Base-by-base conservation (phyloP, 2,888 invertebrate species). In the Phymatocera aterrima region DNA sequence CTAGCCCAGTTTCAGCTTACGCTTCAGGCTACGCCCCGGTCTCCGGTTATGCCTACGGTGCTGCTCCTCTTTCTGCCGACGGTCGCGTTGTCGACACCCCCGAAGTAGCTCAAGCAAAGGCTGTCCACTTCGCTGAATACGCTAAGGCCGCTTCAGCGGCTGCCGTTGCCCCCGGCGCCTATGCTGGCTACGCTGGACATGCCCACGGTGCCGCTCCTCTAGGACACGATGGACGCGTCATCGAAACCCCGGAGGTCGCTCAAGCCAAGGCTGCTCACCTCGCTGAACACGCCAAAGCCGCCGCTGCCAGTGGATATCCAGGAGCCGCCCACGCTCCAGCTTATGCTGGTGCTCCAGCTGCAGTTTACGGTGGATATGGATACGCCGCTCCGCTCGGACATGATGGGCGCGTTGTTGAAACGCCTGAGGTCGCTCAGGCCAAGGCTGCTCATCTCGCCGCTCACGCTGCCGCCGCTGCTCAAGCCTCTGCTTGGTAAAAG, bases 81-180 rank as follows among this genome's bases (percentile, higher is more conserved):
- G 83, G 82, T 51, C 68, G 79, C 79, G 60, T 82, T 43, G 80
- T 81, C 43, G 82, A 81, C 70, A 81, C 82, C 40, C 81, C 81
- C 46, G 82, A 83, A 78, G 82, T 82, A 0, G 79, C 81, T 74
- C 80, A 81, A 54, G 81, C 82, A 77, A 82, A 82, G 43, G 79
- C 79, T 28, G 80, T 78, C 60, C 81, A 82, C 77, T 79, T 83
- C 78, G 81, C 81, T 51, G 80, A 80, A 40, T 78, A 81, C 74
- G 79, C 81, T n/a, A 77, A 46, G 51, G 80, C 79, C 37, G 79
- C 77, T 77, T 40, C 78, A 0, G 78, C 72, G 24, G 78, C 78
- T 31, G 75, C 74, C 57, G 21, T 15, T 31, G 60, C 43, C 24
- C 40, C 70, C 51, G 31, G 12, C 43, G 31, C 46, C n/a, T 37